phyloP scores from a whole-genome alignment of 1,140 invertebrate genomes.

The Zaprionus vittiger region DNA sequence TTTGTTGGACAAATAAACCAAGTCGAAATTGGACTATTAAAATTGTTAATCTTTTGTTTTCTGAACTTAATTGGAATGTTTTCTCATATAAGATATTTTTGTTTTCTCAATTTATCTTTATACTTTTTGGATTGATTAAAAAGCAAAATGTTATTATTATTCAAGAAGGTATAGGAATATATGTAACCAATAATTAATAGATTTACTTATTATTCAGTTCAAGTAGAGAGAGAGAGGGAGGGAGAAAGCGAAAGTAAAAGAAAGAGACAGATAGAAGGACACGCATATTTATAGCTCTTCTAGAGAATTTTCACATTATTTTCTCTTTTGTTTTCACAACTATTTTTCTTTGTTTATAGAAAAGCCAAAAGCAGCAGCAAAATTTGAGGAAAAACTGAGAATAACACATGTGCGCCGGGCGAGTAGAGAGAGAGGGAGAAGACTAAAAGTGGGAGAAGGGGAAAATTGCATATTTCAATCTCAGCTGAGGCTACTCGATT shows the following conservation, averaged over 20 bases:
- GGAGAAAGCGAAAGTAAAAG: not conserved
- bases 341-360: conserved; percentile 4
- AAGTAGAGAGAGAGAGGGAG: not conserved
- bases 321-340: conserved; percentile 1
- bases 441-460: not conserved
- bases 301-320: not conserved
- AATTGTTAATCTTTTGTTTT: conserved; percentile 4
- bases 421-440: not conserved
- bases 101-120: not conserved
- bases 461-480: conserved; percentile 48
- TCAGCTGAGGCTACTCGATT: conserved; percentile 76
- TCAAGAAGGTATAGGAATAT: not conserved
- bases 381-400: conserved; percentile 4
- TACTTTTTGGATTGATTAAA: not conserved
- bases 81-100: not conserved
- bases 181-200: not conserved
- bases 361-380: not conserved
- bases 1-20: conserved; percentile 5
- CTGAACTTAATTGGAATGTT: not conserved
- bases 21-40: not conserved
- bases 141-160: not conserved
- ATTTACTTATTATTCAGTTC: no score
- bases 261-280: not conserved
- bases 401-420: not conserved
- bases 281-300: not conserved